Base-by-base conservation (phyloP, 2,888 invertebrate genomes). In the Ashinkailepas kermadecensis region DNA sequence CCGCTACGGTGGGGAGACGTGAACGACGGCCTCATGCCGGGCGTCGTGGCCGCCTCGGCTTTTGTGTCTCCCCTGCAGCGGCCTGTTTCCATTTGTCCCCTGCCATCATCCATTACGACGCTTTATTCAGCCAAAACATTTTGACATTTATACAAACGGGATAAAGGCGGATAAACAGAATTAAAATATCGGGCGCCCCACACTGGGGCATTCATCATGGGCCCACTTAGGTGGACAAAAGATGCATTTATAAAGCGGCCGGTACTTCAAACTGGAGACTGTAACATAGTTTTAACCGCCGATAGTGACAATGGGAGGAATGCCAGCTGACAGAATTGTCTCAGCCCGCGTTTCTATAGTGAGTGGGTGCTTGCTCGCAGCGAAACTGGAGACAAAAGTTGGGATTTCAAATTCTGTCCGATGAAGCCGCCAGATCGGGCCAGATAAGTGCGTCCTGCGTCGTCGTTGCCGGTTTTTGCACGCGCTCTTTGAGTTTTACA, bases 261-360 rank as follows among this genome's bases (percentile, higher is more conserved):
- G 11, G 74, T 56, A 10, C 54, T 74, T 74, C 54, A 74, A n/a
- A 74, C 21, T 56, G 74, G 54, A 74, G 74, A 74, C 74, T 74
- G 74, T 56, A 74, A 74, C 74, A 74, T 74, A 74, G 74, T 74
- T 74, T 74, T 74, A 74, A 74, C 74, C 74, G 74, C 74, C 56
- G 74, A 15, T 8, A 21, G 18, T 21, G 56, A 74, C 74, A 74
- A 74, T 56, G 18, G 21, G 18, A 54, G 74, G 74, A 74, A 74
- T 74, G 74, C 74, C 13, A 54, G 39, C 21, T 74, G 74, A 74
- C 13, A 56, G 74, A 74, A 56, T 74, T 74, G 74, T 74, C 74
- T 54, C 74, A 54, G 23, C 56, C 21, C 54, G 56, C 39, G 13
- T 15, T 21, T 54, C 74, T 18, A 54, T 56, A 56, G 54, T 56